Percentiles rank a stretch among this genome's conserved stretches.
These are phyloP conservation scores for Leucoraja ocellata DNA, from an alignment of 2,797 vertebrate genomes.

Conservation along the genomic window DNA sequence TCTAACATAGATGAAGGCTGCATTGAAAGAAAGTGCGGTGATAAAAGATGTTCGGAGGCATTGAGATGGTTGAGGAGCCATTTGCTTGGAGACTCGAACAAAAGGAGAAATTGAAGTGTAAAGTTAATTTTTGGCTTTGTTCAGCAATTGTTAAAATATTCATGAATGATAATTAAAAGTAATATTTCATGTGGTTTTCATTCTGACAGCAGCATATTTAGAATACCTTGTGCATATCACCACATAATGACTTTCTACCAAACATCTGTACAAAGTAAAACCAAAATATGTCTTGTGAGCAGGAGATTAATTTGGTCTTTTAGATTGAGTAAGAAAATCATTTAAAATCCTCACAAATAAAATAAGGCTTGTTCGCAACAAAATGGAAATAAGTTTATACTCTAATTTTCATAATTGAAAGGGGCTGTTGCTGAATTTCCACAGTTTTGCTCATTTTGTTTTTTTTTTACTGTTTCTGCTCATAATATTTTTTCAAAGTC, in stretches of 20 bases:
- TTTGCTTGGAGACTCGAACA: not conserved
- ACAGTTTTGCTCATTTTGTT: not conserved
- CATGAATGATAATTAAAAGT: conserved; percentile 26
- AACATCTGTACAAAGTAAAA: conserved; percentile 4
- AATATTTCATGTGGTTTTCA: conserved; percentile 20
- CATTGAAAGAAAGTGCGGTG: not conserved
- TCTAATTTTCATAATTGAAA: not conserved
- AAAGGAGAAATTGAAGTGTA: not conserved
- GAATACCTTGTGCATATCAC: conserved; percentile 13
- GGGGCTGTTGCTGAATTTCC: not conserved
- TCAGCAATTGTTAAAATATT: conserved; percentile 9
- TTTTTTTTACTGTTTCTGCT: not conserved
- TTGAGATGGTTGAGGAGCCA: not conserved
- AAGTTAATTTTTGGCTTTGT: not conserved
- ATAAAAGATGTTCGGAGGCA: not conserved
- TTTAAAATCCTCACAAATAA: not conserved
- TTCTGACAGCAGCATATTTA: conserved; percentile 17
- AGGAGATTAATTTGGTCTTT: not conserved
- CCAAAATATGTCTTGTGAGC: not conserved
- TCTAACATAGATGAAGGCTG: not conserved
- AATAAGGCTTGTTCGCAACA: not conserved
- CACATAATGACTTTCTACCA: not conserved
- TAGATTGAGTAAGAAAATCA: not conserved
- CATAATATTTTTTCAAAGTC: no score
- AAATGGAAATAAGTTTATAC: not conserved